Conservation (phyloP, 1,140 invertebrate species). For the Anastrepha ludens region DNA sequence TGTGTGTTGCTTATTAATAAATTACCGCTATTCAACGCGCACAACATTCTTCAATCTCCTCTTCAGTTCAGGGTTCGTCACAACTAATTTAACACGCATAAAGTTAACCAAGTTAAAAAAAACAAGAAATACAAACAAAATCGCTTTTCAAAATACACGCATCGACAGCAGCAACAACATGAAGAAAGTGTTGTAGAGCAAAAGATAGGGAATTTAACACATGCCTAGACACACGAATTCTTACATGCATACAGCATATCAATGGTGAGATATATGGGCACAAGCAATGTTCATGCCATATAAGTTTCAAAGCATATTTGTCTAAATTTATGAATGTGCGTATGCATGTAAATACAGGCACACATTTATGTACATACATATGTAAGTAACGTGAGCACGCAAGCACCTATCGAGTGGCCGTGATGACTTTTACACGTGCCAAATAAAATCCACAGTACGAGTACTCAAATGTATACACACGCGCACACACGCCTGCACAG, state of each 20-base stretch:
- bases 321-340: not conserved
- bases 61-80: not conserved
- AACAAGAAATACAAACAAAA: not conserved
- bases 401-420: slow-evolving; percentile 3
- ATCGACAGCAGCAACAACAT: not conserved
- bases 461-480: not conserved
- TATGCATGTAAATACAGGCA: not conserved
- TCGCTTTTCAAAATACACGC: not conserved
- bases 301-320: no score
- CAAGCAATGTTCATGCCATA: slow-evolving; percentile 5
- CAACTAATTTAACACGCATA: not conserved
- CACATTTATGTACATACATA: not conserved
- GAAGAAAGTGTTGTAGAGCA: not conserved
- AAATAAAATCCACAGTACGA: slow-evolving; percentile 31
- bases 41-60: not conserved
- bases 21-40: not conserved
- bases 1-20: not conserved
- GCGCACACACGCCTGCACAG: not conserved
- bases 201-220: not conserved
- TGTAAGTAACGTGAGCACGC: not conserved
- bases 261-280: not conserved
- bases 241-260: not conserved
- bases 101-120: not conserved
- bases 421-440: slow-evolving; percentile 29
- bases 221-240: not conserved